phyloP scores from a whole-genome alignment of 2,888 invertebrate genomes.

The Iphiclides podalirius region DNA sequence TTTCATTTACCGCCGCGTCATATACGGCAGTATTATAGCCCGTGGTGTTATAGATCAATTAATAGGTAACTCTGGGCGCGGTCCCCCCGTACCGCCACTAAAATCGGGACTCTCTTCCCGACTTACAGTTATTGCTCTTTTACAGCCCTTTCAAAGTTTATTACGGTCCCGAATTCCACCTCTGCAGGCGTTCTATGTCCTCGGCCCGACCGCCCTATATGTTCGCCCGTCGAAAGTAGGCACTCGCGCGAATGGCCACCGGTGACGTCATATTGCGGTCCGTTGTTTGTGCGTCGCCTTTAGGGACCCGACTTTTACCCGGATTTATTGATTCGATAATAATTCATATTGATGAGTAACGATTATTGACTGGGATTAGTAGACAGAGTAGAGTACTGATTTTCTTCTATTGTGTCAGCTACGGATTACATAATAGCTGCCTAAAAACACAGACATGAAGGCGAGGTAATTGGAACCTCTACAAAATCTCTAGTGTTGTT shows the following conservation, averaged over 20 bases:
- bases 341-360: no score
- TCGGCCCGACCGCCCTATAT: constrained; percentile 41
- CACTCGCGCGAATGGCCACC: neutral
- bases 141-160: constrained; percentile 79
- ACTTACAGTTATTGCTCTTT: constrained; percentile 78
- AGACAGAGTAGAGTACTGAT: no score
- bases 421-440: no score
- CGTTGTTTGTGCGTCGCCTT: no score
- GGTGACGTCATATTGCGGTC: neutral
- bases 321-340: no score
- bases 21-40: constrained; percentile 23
- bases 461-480: no score
- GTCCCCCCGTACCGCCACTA: constrained; percentile 60
- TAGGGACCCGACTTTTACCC: no score
- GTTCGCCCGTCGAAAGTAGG: constrained; percentile 52
- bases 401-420: no score
- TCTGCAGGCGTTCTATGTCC: constrained; percentile 34
- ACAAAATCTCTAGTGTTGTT: no score
- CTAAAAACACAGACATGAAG: no score
- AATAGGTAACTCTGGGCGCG: constrained; percentile 63
- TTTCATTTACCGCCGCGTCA: constrained; percentile 1
- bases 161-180: constrained; percentile 74
- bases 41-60: constrained; percentile 61
- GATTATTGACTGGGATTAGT: no score
- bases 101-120: constrained; percentile 71